These are phyloP conservation scores for Ctenopoma kingsleyae DNA, from an alignment of 2,797 vertebrate species.

Conservation along the genomic window DNA sequence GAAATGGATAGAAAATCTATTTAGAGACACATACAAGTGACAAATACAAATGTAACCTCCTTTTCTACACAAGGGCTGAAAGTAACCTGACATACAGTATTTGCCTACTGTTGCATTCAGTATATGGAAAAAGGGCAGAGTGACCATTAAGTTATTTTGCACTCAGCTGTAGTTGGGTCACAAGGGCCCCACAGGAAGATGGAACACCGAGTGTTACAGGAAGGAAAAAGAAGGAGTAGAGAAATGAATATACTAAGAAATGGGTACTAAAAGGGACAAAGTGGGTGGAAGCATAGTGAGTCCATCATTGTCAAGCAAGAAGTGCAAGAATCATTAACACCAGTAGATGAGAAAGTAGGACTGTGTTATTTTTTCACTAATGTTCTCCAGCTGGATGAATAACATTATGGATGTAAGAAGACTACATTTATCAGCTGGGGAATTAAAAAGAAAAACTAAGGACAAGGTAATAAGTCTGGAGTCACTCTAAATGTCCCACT, in stretches of 20 bases:
- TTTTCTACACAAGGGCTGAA: background rate
- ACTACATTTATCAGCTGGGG: slow-evolving; percentile 54
- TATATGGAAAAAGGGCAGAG: slow-evolving; percentile 5
- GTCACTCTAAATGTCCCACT: slow-evolving; percentile 30
- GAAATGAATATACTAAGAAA: slow-evolving; percentile 33
- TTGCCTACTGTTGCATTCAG: background rate
- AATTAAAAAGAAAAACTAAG: slow-evolving; percentile 54
- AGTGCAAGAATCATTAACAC: slow-evolving; percentile 69
- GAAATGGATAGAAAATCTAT: slow-evolving; percentile 42
- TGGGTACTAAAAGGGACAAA: slow-evolving; percentile 52
- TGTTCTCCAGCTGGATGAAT: slow-evolving; percentile 53
- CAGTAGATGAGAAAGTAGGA: slow-evolving; percentile 43
- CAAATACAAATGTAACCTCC: slow-evolving; percentile 12
- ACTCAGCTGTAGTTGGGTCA: background rate
- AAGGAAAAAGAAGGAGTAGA: background rate
- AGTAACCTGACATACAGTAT: background rate
- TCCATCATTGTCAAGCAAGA: slow-evolving; percentile 73
- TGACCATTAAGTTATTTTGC: background rate
- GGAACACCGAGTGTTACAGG: slow-evolving; percentile 19
- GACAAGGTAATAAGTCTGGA: slow-evolving; percentile 48
- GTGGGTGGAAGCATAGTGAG: slow-evolving; percentile 26
- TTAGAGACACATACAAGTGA: slow-evolving; percentile 21
- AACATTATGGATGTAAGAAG: slow-evolving; percentile 58
- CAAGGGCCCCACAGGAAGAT: slow-evolving; percentile 7
- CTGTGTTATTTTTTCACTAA: slow-evolving; percentile 64